Conservation (phyloP, 1,140 invertebrate genomes). For the Hycleus phaleratus region DNA sequence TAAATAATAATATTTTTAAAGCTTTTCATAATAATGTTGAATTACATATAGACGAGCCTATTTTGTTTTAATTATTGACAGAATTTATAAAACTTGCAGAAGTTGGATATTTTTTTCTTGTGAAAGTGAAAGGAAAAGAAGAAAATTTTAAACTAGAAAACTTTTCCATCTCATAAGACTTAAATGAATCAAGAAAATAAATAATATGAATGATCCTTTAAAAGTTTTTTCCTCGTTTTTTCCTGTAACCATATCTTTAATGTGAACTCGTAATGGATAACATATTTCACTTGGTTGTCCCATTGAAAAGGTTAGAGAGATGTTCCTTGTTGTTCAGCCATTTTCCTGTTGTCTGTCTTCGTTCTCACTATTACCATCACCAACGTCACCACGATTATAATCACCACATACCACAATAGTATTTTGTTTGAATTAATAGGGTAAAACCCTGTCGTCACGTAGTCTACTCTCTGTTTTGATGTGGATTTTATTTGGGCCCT, state of each 20-base stretch:
- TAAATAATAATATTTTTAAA: no score
- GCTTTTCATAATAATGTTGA: no score
- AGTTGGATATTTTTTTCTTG: no score
- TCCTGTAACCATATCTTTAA: slow-evolving; percentile 32
- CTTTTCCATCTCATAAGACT: slow-evolving; percentile 28
- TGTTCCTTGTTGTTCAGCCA: neutral
- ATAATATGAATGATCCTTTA: slow-evolving; percentile 30
- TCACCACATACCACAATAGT: neutral
- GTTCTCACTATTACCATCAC: neutral
- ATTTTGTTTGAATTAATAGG: no score
- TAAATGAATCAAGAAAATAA: slow-evolving; percentile 32
- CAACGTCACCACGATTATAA: neutral
- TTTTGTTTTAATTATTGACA: no score
- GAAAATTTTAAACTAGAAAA: slow-evolving; percentile 27
- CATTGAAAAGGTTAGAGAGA: neutral
- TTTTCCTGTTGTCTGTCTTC: neutral
- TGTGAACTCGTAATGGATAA: slow-evolving; percentile 34
- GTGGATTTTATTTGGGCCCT: neutral
- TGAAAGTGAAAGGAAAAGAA: no score
- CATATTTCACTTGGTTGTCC: slow-evolving; percentile 35
- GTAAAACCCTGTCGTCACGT: no score
- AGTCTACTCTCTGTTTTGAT: neutral
- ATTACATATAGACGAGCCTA: no score
- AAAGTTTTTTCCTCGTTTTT: slow-evolving; percentile 26
- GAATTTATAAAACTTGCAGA: no score